A percentile compares a stretch with the other conserved stretches of the same genome.
These are phyloP conservation scores for Drosophila bocki DNA, from an alignment of 1,140 invertebrate genomes.

Conservation along the genomic window DNA sequence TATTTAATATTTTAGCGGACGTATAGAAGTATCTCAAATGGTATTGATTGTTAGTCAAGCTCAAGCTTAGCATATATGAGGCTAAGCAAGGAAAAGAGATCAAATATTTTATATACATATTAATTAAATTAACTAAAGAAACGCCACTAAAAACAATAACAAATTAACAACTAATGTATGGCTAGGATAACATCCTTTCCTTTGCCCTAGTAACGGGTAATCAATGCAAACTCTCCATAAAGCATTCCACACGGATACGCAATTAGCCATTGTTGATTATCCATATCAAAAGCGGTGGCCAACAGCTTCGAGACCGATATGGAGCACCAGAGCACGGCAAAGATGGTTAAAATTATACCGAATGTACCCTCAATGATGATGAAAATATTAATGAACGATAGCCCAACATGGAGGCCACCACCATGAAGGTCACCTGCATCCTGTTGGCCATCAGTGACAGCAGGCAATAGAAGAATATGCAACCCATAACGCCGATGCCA, in stretches of 20 bases:
- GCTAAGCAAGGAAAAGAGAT: too few relatives aligned
- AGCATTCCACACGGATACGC: constrained; percentile 94
- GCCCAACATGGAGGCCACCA: constrained; percentile 92
- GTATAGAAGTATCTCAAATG: too few relatives aligned
- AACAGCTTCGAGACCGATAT: constrained; percentile 93
- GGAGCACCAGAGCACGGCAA: constrained; percentile 91
- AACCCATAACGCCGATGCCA: constrained; percentile 92
- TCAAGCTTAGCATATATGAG: too few relatives aligned
- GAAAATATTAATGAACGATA: constrained; percentile 90
- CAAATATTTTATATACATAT: too few relatives aligned
- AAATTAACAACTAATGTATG: too few relatives aligned
- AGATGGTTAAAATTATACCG: constrained; percentile 88
- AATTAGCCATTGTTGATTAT: constrained; percentile 92
- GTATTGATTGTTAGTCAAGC: too few relatives aligned
- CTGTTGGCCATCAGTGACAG: constrained; percentile 91
- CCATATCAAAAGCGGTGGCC: constrained; percentile 89
- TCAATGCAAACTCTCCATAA: constrained; percentile 94
- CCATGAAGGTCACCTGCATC: constrained; percentile 89
- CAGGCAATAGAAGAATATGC: constrained; percentile 91
- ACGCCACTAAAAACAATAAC: too few relatives aligned
- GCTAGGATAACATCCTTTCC: too few relatives aligned
- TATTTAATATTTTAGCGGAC: too few relatives aligned
- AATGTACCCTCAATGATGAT: constrained; percentile 88
- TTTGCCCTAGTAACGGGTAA: constrained; percentile 88
- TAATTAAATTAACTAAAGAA: too few relatives aligned